Conservation (phyloP, 2,888 invertebrate species). For the Phymatocera aterrima region DNA sequence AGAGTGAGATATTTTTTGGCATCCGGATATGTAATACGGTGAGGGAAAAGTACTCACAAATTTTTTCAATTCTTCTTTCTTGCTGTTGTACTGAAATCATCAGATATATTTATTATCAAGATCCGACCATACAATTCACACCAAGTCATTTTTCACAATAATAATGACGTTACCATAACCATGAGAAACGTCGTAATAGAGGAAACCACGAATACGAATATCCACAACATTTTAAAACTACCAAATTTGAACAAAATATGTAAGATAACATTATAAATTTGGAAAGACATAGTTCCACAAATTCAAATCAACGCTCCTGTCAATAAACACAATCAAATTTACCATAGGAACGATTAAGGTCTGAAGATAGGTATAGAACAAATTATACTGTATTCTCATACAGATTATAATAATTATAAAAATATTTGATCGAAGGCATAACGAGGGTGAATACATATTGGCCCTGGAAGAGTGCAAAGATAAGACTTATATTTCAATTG, state of each 20-base stretch:
- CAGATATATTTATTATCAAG: neutral
- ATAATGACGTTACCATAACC: slow-evolving; percentile 58
- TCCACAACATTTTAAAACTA: slow-evolving; percentile 61
- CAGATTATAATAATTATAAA: neutral
- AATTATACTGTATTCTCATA: neutral
- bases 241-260: slow-evolving; percentile 56
- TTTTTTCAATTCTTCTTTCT: slow-evolving; percentile 33
- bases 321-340: neutral
- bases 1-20: no score
- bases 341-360: slow-evolving; percentile 26
- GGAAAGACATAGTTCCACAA: slow-evolving; percentile 33
- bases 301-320: neutral
- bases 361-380: slow-evolving; percentile 9
- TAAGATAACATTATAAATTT: slow-evolving; percentile 59
- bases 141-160: neutral
- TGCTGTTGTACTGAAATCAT: slow-evolving; percentile 26
- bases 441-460: neutral
- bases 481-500: neutral
- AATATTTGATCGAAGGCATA: neutral
- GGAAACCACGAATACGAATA: slow-evolving; percentile 62
- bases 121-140: neutral
- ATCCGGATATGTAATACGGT: no score
- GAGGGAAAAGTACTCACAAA: neutral
- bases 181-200: slow-evolving; percentile 59
- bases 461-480: neutral